A percentile compares a stretch with the other conserved stretches of the same genome.
phyloP scores from a whole-genome alignment of 2,113 vertebrate species.

The Gallinago undulata region DNA sequence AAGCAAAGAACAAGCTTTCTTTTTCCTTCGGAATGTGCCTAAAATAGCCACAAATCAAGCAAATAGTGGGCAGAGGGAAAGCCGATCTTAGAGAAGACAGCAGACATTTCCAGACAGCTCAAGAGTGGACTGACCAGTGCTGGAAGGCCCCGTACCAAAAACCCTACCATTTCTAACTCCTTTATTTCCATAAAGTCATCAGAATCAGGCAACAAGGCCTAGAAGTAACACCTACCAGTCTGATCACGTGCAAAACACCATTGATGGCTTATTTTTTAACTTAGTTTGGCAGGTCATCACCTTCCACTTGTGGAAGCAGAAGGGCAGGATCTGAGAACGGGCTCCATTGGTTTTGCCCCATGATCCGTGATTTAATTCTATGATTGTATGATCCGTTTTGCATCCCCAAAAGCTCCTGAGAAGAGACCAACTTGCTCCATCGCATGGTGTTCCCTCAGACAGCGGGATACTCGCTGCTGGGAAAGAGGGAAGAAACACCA shows the following conservation, averaged over 20 bases:
- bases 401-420: background rate
- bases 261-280: background rate
- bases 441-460: background rate
- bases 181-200: background rate
- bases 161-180: background rate
- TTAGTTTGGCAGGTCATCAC: background rate
- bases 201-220: background rate
- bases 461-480: background rate
- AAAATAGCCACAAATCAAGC: background rate
- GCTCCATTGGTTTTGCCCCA: background rate
- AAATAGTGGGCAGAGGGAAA: background rate
- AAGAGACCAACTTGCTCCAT: background rate
- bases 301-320: background rate
- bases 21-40: background rate
- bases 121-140: background rate
- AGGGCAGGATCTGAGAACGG: background rate
- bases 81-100: background rate
- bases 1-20: background rate
- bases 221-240: background rate
- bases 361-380: too few relatives aligned
- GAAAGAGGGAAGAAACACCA: background rate
- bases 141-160: background rate
- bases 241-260: background rate
- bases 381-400: too few relatives aligned
- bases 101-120: background rate